Evolutionary conservation across 2,113 vertebrate species (phyloP).

Genomic region (Ochotona curzoniae): DNA sequence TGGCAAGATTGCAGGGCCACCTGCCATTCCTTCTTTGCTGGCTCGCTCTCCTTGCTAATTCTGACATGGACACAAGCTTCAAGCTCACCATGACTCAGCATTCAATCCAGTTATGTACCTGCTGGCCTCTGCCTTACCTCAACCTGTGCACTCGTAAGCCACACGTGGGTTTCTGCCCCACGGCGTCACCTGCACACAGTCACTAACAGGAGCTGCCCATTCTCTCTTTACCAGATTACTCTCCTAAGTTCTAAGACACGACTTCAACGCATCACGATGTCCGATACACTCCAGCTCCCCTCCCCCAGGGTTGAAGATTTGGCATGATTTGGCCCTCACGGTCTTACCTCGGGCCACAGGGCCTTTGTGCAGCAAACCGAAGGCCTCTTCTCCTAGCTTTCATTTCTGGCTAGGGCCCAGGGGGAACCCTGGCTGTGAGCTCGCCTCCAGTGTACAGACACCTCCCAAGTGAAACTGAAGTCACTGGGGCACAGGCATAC

Average conservation of each 20-base stretch:
- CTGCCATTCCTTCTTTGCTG: not conserved
- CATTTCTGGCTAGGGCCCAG: not conserved
- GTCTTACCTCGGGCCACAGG: not conserved
- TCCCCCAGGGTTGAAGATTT: not conserved
- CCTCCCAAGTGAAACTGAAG: not conserved
- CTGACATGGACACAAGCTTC: not conserved
- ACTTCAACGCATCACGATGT: too few relatives aligned
- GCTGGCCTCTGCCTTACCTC: not conserved
- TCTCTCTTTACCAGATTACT: too few relatives aligned
- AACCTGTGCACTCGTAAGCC: not conserved
- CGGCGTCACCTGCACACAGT: too few relatives aligned
- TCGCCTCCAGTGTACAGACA: not conserved
- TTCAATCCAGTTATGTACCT: not conserved
- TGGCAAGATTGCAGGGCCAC: too few relatives aligned
- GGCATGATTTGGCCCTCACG: not conserved
- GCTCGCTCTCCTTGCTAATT: not conserved
- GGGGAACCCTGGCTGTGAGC: not conserved
- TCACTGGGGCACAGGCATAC: not conserved
- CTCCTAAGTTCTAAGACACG: too few relatives aligned
- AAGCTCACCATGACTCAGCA: not conserved
- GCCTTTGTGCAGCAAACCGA: not conserved
- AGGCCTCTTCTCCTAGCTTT: not conserved
- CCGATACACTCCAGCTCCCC: too few relatives aligned
- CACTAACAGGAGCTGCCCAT: too few relatives aligned
- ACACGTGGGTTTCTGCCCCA: not conserved